Percentiles rank a stretch among this genome's conserved stretches.
Conservation (phyloP, 2,888 invertebrate genomes). For the Drosophila setosimentum region DNA sequence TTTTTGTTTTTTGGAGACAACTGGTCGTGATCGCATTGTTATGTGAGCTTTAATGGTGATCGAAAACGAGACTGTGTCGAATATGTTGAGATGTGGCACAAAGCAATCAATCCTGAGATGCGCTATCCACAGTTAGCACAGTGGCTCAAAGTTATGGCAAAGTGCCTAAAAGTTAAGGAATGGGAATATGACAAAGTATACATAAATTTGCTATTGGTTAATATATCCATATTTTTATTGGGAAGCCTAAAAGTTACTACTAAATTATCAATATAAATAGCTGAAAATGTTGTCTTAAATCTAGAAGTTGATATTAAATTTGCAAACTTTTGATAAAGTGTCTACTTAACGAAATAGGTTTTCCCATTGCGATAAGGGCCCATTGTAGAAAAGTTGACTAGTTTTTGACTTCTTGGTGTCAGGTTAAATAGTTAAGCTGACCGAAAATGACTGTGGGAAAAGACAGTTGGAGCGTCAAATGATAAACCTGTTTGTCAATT, state of each 20-base stretch:
- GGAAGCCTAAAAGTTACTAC: neutral
- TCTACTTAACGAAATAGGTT: neutral
- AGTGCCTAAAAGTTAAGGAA: neutral
- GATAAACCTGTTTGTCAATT: conserved; percentile 81
- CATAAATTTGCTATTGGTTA: neutral
- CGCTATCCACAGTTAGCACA: conserved; percentile 4
- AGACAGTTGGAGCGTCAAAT: conserved; percentile 76
- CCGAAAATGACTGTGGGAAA: conserved; percentile 76
- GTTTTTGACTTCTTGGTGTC: conserved; percentile 29
- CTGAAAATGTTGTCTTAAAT: neutral
- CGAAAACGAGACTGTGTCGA: conserved; percentile 42
- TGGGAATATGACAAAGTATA: neutral
- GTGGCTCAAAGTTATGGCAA: conserved; percentile 9
- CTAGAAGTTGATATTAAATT: neutral
- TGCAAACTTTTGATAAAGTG: neutral
- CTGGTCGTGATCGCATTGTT: conserved; percentile 60
- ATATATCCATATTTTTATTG: too few relatives aligned
- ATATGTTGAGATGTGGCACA: conserved; percentile 22
- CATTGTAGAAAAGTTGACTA: conserved; percentile 20
- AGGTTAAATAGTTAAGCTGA: conserved; percentile 46
- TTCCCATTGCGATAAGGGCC: neutral
- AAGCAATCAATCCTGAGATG: conserved; percentile 31
- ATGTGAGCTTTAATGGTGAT: conserved; percentile 48
- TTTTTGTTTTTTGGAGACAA: conserved; percentile 52
- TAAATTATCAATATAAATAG: neutral